phyloP scores from a whole-genome alignment of 2,113 vertebrate genomes.

The Crotalus helleri region DNA sequence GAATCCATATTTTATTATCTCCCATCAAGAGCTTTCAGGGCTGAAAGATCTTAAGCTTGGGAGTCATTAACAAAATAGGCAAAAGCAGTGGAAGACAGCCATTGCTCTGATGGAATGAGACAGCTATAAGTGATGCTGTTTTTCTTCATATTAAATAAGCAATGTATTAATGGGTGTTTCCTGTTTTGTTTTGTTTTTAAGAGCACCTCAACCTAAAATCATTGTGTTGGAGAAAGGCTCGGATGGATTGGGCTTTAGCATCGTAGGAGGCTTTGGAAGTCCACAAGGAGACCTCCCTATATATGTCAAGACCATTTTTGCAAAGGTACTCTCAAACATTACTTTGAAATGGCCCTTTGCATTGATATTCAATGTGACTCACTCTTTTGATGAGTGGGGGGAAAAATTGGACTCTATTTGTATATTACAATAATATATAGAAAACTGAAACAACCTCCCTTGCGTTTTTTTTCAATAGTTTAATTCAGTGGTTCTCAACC shows the following conservation, averaged over 20 bases:
- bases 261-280: conserved; percentile 92
- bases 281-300: conserved; percentile 96
- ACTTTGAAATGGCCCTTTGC: background rate
- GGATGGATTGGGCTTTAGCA: conserved; percentile 96
- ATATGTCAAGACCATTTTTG: conserved; percentile 97
- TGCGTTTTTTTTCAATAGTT: background rate
- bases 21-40: background rate
- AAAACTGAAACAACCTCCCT: background rate
- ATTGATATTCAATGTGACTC: background rate
- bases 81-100: background rate
- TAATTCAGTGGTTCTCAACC: too few relatives aligned
- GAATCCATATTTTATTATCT: background rate
- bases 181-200: conserved; percentile 70
- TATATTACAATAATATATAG: background rate
- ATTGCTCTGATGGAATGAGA: background rate
- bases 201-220: conserved; percentile 79
- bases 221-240: conserved; percentile 91
- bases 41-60: background rate
- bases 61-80: background rate
- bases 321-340: conserved; percentile 76
- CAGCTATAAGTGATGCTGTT: background rate
- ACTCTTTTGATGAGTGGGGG: background rate
- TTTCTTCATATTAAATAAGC: conserved; percentile 25
- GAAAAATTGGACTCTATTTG: background rate
- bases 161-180: conserved; percentile 63